Evolutionary conservation across 1,140 invertebrate genomes (phyloP).

Genomic region (Drosophila yakuba): DNA sequence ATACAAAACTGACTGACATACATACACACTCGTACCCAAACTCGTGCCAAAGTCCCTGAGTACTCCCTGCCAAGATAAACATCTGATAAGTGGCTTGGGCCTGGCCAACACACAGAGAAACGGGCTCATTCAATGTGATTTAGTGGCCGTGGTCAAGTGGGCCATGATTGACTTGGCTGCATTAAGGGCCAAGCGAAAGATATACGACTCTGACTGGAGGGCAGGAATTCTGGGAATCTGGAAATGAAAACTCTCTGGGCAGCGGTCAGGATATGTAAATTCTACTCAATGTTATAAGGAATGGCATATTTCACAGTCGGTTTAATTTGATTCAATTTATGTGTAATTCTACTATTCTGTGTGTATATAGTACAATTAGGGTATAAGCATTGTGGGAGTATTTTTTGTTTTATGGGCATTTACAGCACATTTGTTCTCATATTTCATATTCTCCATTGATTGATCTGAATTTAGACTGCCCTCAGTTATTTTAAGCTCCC

Average conservation of each 20-base stretch:
- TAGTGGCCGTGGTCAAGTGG: slow-evolving; percentile 78
- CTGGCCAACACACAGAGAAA: slow-evolving; percentile 31
- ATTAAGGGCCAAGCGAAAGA: slow-evolving; percentile 48
- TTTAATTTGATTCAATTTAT: slow-evolving; percentile 10
- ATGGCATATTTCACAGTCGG: no score
- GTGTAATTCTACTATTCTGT: neutral
- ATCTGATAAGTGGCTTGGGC: slow-evolving; percentile 66
- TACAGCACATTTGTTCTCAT: neutral
- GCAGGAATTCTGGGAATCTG: slow-evolving; percentile 34
- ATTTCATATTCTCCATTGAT: neutral
- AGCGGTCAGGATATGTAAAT: slow-evolving; percentile 4
- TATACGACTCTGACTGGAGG: slow-evolving; percentile 11
- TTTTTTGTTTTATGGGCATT: neutral
- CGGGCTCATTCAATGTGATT: slow-evolving; percentile 71
- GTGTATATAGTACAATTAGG: neutral
- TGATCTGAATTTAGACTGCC: neutral
- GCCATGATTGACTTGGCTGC: slow-evolving; percentile 67
- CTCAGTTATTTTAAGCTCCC: slow-evolving; percentile 9
- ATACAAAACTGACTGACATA: neutral
- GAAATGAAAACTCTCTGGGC: slow-evolving; percentile 15
- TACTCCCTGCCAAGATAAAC: slow-evolving; percentile 69
- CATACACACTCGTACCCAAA: neutral
- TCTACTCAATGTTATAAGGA: neutral
- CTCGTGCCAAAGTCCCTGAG: slow-evolving; percentile 29
- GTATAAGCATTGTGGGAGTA: neutral